Evolutionary conservation across 2,888 invertebrate species (phyloP).

Genomic region (Azorinus chamasolen): DNA sequence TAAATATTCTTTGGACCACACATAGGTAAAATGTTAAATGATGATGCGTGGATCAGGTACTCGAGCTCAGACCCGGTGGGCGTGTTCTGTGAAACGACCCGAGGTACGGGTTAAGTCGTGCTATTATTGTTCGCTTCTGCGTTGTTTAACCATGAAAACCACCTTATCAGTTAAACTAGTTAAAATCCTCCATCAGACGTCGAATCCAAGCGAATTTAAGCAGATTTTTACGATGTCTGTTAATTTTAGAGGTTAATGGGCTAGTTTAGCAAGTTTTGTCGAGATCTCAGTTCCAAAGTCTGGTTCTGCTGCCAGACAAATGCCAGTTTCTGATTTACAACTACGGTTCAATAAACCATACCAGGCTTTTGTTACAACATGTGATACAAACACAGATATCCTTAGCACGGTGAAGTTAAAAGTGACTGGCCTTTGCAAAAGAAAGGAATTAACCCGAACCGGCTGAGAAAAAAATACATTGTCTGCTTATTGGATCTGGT

Average conservation of each 20-base stretch:
- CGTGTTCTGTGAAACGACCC: conserved; percentile 41
- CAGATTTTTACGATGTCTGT: conserved; percentile 40
- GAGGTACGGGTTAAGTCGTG: conserved; percentile 32
- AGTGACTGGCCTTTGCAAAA: no score
- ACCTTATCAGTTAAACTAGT: conserved; percentile 21
- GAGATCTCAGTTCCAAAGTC: conserved; percentile 33
- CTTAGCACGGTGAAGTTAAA: no score
- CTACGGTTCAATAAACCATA: conserved; percentile 23
- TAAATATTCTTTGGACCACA: neutral
- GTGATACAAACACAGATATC: no score
- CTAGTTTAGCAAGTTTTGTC: conserved; percentile 32
- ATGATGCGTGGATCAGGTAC: no score
- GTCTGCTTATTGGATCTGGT: no score
- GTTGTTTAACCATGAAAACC: conserved; percentile 36
- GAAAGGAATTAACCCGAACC: no score
- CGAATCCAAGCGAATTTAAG: no score
- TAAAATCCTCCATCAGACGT: no score
- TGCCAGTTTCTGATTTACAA: conserved; percentile 48
- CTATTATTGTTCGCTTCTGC: conserved; percentile 24
- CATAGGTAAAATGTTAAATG: neutral
- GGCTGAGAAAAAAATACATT: no score
- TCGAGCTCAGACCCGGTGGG: conserved; percentile 4
- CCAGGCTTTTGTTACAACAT: no score
- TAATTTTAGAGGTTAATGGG: conserved; percentile 25
- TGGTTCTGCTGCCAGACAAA: conserved; percentile 35